Evolutionary conservation across 2,113 vertebrate genomes (phyloP).

Genomic region (Poicephalus gulielmi): DNA sequence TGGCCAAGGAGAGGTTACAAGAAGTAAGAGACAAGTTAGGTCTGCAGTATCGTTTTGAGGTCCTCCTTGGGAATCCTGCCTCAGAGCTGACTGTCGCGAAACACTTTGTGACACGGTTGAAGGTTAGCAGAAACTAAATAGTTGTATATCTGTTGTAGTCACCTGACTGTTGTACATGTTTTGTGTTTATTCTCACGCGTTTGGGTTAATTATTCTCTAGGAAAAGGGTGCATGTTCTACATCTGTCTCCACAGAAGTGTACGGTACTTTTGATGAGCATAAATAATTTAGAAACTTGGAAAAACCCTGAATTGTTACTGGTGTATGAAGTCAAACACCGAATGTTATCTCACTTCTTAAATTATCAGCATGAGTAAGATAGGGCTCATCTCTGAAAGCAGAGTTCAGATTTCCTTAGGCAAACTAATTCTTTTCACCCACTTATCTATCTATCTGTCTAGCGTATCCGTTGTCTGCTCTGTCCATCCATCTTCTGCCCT

Average conservation of each 20-base stretch:
- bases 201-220: background rate
- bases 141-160: background rate
- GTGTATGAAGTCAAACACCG: background rate
- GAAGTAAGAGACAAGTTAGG: constrained; percentile 94
- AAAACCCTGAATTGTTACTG: background rate
- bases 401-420: background rate
- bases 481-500: constrained; percentile 17
- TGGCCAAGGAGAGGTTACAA: constrained; percentile 91
- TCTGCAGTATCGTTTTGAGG: constrained; percentile 91
- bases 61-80: constrained; percentile 90
- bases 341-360: background rate
- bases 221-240: background rate
- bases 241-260: background rate
- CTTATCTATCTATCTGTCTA: constrained; percentile 47
- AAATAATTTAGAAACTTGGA: background rate
- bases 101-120: constrained; percentile 86
- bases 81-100: constrained; percentile 83
- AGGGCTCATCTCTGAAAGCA: background rate
- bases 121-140: constrained; percentile 74
- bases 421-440: constrained; percentile 27
- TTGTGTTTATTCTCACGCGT: rapidly evolving
- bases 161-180: background rate
- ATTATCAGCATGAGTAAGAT: background rate
- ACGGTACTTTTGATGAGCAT: background rate
- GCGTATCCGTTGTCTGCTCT: constrained; percentile 20